phyloP scores from a whole-genome alignment of 1,140 invertebrate species.

The Drosophila arizonae region DNA sequence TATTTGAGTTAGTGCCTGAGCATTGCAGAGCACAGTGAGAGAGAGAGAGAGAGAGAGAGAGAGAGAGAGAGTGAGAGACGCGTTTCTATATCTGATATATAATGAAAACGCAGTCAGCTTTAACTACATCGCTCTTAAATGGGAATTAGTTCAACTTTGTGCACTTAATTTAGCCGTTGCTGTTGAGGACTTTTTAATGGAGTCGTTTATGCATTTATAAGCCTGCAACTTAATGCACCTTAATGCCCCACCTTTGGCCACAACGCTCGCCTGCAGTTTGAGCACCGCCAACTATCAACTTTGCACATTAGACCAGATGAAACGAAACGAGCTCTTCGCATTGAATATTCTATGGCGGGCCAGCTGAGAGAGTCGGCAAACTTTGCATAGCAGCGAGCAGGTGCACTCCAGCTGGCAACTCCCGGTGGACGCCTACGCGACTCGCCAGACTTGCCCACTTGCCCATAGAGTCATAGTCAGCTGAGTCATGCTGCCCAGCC shows the following conservation, averaged over 20 bases:
- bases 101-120: neutral
- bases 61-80: neutral
- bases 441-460: conserved; percentile 7
- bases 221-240: conserved; percentile 29
- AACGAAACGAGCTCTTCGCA: conserved; percentile 34
- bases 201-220: conserved; percentile 48
- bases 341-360: conserved; percentile 48
- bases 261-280: conserved; percentile 33
- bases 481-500: conserved; percentile 33
- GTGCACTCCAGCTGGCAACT: conserved; percentile 33
- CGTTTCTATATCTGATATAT: neutral
- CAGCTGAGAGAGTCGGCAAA: conserved; percentile 57
- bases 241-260: conserved; percentile 18
- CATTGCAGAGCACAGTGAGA: neutral
- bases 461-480: neutral
- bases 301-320: conserved; percentile 51
- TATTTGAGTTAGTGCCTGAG: conserved; percentile 25
- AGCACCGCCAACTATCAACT: conserved; percentile 26
- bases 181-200: conserved; percentile 18
- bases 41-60: neutral
- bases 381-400: conserved; percentile 70
- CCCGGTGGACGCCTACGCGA: conserved; percentile 27
- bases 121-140: neutral
- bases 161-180: conserved; percentile 13
- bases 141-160: conserved; percentile 14